A percentile compares a stretch with the other conserved stretches of the same genome.
These are phyloP conservation scores for Arvicanthis niloticus DNA, from an alignment of 2,113 vertebrate species.

Conservation along the genomic window DNA sequence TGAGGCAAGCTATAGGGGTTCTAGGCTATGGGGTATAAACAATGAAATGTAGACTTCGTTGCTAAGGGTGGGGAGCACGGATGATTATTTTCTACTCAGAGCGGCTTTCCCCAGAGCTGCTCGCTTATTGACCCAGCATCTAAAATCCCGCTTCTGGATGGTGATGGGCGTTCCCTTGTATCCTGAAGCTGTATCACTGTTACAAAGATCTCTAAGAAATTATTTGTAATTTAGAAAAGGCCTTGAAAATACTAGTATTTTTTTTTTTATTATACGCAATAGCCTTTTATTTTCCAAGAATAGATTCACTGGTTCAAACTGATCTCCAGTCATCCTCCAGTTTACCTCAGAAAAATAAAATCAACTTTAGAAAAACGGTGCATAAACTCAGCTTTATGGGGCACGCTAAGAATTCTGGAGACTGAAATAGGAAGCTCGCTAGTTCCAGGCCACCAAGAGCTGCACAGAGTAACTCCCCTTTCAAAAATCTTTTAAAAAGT, in stretches of 20 bases:
- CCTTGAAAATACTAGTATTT: neutral
- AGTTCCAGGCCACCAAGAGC: neutral
- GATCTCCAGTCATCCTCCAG: neutral
- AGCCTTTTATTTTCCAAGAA: neutral
- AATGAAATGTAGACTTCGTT: too few relatives aligned
- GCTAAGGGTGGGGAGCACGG: too few relatives aligned
- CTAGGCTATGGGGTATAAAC: neutral
- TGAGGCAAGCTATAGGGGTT: neutral
- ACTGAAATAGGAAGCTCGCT: neutral
- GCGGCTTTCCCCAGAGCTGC: neutral
- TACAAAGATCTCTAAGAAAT: neutral
- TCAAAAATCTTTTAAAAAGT: neutral
- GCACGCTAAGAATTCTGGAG: neutral
- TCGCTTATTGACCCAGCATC: neutral
- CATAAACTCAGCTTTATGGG: neutral
- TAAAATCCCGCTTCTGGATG: neutral
- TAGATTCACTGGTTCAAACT: neutral
- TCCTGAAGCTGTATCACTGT: neutral
- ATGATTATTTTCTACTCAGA: neutral
- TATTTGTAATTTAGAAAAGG: neutral
- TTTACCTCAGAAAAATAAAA: neutral
- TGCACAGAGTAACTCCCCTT: neutral
- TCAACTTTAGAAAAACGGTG: neutral
- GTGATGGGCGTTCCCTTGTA: too few relatives aligned
- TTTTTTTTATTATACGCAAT: too few relatives aligned